These are phyloP conservation scores for Diachasma alloeum DNA, from an alignment of 1,140 invertebrate species.

Conservation along the genomic window DNA sequence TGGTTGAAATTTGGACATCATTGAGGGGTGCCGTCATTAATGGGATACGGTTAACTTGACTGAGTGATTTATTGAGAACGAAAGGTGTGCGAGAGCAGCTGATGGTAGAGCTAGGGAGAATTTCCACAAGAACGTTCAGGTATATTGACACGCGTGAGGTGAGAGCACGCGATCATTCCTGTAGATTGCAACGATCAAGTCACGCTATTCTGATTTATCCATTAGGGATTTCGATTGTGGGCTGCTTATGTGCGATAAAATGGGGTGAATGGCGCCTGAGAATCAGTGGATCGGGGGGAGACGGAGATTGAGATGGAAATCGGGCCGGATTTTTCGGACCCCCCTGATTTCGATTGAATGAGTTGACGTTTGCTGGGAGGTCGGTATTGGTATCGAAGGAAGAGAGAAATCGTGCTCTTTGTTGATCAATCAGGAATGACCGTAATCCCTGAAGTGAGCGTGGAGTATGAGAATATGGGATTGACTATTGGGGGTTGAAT, in stretches of 20 bases:
- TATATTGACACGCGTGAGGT: constrained; percentile 21
- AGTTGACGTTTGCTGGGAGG: no score
- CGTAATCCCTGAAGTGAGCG: no score
- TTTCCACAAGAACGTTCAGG: not conserved
- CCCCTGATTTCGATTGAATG: no score
- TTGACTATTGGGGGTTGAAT: not conserved
- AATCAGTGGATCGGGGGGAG: no score
- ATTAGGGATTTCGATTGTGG: not conserved
- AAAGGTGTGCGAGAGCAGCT: not conserved
- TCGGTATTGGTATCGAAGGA: no score
- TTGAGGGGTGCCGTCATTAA: not conserved
- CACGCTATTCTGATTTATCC: constrained; percentile 29
- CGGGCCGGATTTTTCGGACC: no score
- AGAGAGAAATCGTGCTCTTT: no score
- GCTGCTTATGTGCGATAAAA: no score
- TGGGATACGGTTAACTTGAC: not conserved
- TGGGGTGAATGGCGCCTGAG: no score
- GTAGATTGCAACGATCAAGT: constrained; percentile 30
- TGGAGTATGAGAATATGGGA: not conserved
- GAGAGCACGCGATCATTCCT: constrained; percentile 27
- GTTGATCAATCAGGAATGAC: no score
- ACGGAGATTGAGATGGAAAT: no score
- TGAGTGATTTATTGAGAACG: not conserved
- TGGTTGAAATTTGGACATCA: not conserved
- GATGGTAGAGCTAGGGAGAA: not conserved